Conservation (phyloP, 2,113 vertebrate species). For the Entomyzon cyanotis region DNA sequence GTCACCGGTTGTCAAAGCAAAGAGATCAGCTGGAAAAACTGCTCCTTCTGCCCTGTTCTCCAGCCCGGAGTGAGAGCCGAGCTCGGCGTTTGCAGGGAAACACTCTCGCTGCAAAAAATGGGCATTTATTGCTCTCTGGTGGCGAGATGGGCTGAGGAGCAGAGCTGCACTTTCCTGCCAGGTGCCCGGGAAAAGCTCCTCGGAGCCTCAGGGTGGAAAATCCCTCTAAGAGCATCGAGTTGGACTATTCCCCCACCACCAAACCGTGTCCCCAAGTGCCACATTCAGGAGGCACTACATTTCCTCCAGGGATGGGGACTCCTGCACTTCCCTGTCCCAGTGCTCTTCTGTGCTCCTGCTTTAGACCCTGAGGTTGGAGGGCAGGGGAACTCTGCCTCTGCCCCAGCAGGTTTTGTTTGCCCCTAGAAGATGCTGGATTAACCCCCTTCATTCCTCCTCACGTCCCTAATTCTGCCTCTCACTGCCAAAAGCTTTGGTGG, state of each 20-base stretch:
- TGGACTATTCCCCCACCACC: neutral
- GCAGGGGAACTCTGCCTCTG: neutral
- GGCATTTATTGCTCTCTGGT: constrained; percentile 59
- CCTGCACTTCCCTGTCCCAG: neutral
- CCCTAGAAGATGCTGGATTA: neutral
- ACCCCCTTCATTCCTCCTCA: neutral
- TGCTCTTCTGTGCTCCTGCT: neutral
- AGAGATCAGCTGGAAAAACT: neutral
- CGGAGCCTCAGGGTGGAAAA: fast-evolving
- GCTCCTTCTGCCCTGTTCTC: neutral
- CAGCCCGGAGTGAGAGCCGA: neutral
- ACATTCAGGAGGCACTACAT: neutral
- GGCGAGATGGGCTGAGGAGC: neutral
- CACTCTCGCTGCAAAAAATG: neutral
- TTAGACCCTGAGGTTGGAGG: neutral
- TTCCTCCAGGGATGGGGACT: neutral
- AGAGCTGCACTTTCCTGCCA: neutral
- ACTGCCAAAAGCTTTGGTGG: neutral
- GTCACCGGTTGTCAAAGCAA: neutral
- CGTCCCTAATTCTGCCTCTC: neutral
- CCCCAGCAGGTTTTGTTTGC: fast-evolving
- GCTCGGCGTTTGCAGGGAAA: neutral
- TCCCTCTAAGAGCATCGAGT: neutral
- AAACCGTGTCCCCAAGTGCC: neutral
- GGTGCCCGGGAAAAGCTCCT: neutral